Conservation (phyloP, 1,140 invertebrate genomes). For the Leptinotarsa texana region DNA sequence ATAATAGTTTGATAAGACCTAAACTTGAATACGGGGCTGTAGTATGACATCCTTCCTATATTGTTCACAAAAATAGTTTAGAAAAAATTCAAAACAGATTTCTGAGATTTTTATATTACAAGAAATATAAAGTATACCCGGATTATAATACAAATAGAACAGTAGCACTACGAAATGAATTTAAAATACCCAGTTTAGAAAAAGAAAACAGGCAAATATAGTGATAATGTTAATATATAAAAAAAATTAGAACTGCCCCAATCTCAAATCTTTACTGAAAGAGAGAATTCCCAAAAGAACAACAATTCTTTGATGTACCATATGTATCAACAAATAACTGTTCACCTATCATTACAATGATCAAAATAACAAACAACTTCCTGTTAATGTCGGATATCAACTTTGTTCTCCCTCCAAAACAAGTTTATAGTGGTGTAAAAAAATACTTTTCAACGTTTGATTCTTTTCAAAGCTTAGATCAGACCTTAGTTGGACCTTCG, state of each 20-base stretch:
- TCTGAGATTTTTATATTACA: too few relatives aligned
- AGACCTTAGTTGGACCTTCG: too few relatives aligned
- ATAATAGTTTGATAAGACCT: too few relatives aligned
- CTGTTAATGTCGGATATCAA: background rate
- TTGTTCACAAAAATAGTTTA: too few relatives aligned
- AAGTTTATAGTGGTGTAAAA: background rate
- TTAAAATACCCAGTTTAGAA: background rate
- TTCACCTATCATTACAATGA: background rate
- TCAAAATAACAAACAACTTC: conserved; percentile 9
- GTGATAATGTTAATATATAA: background rate
- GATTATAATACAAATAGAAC: too few relatives aligned
- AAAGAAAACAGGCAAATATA: background rate
- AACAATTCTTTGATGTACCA: background rate
- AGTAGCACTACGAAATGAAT: background rate
- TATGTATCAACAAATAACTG: background rate
- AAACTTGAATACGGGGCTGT: too few relatives aligned
- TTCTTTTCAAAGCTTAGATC: too few relatives aligned
- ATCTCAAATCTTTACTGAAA: background rate
- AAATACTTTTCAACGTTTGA: background rate
- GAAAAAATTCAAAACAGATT: too few relatives aligned
- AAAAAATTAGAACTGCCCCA: background rate
- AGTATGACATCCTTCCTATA: too few relatives aligned
- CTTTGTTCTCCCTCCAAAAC: background rate
- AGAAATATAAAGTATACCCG: too few relatives aligned
- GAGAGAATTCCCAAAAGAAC: conserved; percentile 7